These are phyloP conservation scores for Pollenia labialis DNA, from an alignment of 2,888 invertebrate genomes.

Conservation along the genomic window DNA sequence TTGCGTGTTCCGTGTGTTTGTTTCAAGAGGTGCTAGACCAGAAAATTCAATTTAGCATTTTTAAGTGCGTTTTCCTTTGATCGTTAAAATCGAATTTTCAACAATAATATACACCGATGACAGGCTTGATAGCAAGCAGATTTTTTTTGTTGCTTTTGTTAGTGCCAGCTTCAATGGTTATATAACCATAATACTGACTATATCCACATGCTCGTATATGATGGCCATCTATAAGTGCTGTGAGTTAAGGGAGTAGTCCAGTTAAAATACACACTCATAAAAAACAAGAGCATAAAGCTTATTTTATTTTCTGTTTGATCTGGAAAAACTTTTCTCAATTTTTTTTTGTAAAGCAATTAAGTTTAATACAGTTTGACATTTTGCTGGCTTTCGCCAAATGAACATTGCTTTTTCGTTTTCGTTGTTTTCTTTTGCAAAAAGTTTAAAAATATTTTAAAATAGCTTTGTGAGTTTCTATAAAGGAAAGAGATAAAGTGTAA, in stretches of 20 bases:
- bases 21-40: slow-evolving; percentile 79
- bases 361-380: slow-evolving; percentile 53
- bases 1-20: slow-evolving; percentile 2
- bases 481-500: too few species aligned
- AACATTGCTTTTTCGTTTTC: background rate
- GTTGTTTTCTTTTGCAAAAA: background rate
- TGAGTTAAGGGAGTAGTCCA: slow-evolving; percentile 26
- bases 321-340: slow-evolving; percentile 48
- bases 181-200: slow-evolving; percentile 7
- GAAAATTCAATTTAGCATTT: slow-evolving; percentile 83
- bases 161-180: slow-evolving; percentile 39
- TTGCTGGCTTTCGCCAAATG: slow-evolving; percentile 17
- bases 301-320: slow-evolving; percentile 77
- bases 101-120: slow-evolving; percentile 79
- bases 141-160: slow-evolving; percentile 43
- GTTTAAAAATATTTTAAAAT: background rate
- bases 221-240: slow-evolving; percentile 37
- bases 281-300: slow-evolving; percentile 58
- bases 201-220: background rate
- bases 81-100: slow-evolving; percentile 83
- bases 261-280: background rate
- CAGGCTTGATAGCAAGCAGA: slow-evolving; percentile 60
- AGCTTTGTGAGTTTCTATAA: background rate
- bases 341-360: slow-evolving; percentile 62
- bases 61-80: slow-evolving; percentile 84